Base-by-base conservation (phyloP, 2,888 invertebrate genomes). In the Hoplodrina ambigua region DNA sequence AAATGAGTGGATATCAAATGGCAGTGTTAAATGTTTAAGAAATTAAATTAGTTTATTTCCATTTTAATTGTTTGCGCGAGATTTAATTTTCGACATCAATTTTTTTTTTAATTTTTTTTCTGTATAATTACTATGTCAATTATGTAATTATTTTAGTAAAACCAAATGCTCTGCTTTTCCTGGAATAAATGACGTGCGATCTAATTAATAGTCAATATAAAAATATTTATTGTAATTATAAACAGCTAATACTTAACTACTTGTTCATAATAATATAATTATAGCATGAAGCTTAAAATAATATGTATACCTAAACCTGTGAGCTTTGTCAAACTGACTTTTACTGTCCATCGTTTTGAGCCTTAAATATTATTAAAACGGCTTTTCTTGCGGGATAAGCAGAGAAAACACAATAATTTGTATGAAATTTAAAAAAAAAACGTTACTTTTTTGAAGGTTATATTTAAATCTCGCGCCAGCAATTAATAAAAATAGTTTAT, bases 21-120 rank as follows among this genome's bases (percentile, higher is more conserved):
- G 78, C 75, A 70, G 80, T 80, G 80, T 79, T 85, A 81, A 78
- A 70, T 74, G 60, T 82, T 63, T 84, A 78, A 82, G 75, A 74
- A 75, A 79, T 61, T 83, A 77, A 75, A 84, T 80, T 74, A 78
- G 80, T 83, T 76, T 58, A 72, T 77, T 80, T 80, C 57, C 25
- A 76, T 70, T 75, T 53, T 46, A 1, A 74, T 57, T 72, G 80
- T 74, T 73, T 44, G 63, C 80, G 75, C 81, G 83, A 82, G 73
- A 78, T 80, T 83, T 75, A 82, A 67, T 61, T 60, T 25, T 50
- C 44, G 10, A 58, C 46, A 55, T 19, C 25, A 15, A n/a, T 10
- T 37, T 37, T 37, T 41, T 30, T 19, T 20, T 41, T 0, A 10
- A 4, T 41, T 41, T 3, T 11, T 50, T 33, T 61, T 71, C n/a